A percentile compares a stretch with the other conserved stretches of the same genome.
Conservation (phyloP, 2,113 vertebrate species). For the Trachemys scripta region DNA sequence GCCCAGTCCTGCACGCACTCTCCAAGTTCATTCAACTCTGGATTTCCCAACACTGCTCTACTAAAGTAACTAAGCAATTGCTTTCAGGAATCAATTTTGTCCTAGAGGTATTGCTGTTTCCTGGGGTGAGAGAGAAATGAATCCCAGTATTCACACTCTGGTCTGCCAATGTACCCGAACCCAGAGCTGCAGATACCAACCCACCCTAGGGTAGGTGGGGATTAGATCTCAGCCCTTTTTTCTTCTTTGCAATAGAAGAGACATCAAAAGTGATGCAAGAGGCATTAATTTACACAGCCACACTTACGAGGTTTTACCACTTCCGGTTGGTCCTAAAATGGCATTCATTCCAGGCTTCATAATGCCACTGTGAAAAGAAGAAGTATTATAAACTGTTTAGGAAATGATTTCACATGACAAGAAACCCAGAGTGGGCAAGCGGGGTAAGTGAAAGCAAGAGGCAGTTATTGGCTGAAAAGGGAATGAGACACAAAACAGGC, state of each 20-base stretch:
- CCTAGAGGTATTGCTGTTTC: not conserved
- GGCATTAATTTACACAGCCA: not conserved
- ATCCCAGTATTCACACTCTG: not conserved
- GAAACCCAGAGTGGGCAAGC: not conserved
- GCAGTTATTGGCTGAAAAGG: not conserved
- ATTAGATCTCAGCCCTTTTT: not conserved
- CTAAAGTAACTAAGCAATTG: not conserved
- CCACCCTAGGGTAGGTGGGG: not conserved
- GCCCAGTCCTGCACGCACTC: not conserved
- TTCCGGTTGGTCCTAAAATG: conserved; percentile 86
- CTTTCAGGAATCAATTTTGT: not conserved
- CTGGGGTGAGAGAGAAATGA: not conserved
- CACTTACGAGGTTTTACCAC: conserved; percentile 87
- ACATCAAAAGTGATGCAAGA: not conserved
- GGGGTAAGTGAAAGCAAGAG: not conserved
- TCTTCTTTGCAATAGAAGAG: not conserved
- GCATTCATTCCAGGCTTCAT: conserved; percentile 87
- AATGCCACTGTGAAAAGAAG: conserved; percentile 75
- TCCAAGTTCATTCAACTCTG: not conserved
- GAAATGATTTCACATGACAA: not conserved
- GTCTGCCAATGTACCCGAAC: not conserved
- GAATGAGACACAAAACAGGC: not conserved
- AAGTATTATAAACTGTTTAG: not conserved
- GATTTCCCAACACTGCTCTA: not conserved
- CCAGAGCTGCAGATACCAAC: not conserved